Conservation (phyloP, 1,140 invertebrate genomes). For the Portunus trituberculatus region DNA sequence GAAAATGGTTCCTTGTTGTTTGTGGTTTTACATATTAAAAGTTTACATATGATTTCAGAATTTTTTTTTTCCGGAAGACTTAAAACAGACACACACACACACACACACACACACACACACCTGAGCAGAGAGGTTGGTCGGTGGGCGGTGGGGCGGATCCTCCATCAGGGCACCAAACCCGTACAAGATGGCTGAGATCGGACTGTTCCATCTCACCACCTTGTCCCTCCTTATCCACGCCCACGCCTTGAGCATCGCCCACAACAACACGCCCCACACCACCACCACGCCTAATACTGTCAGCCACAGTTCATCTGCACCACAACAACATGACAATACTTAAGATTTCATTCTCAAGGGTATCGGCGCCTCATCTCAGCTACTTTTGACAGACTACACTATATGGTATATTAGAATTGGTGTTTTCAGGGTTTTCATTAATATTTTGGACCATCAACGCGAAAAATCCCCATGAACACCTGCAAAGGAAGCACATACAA, state of each 20-base stretch:
- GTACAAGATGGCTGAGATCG: not conserved
- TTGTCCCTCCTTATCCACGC: not conserved
- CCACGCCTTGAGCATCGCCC: conserved; percentile 3
- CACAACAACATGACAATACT: not conserved
- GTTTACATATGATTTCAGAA: not conserved
- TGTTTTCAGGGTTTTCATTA: not conserved
- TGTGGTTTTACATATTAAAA: too few species aligned
- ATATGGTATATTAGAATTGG: not conserved
- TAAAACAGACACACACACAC: not conserved
- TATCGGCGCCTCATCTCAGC: too few species aligned
- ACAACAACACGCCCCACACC: conserved; percentile 23
- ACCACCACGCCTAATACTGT: not conserved
- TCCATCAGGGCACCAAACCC: not conserved
- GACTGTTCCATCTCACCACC: not conserved
- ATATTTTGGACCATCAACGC: too few species aligned
- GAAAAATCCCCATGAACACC: too few species aligned
- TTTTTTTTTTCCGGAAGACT: not conserved
- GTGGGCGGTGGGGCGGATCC: conserved; percentile 15
- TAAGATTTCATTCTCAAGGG: too few species aligned
- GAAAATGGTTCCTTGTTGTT: too few species aligned
- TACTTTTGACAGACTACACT: not conserved
- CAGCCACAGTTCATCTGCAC: conserved; percentile 27
- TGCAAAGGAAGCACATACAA: too few species aligned
- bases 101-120: not conserved
- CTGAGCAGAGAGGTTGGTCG: conserved; percentile 34